A percentile compares a stretch with the other conserved stretches of the same genome.
Evolutionary conservation across 2,113 vertebrate genomes (phyloP).

Genomic region (Bucco capensis): DNA sequence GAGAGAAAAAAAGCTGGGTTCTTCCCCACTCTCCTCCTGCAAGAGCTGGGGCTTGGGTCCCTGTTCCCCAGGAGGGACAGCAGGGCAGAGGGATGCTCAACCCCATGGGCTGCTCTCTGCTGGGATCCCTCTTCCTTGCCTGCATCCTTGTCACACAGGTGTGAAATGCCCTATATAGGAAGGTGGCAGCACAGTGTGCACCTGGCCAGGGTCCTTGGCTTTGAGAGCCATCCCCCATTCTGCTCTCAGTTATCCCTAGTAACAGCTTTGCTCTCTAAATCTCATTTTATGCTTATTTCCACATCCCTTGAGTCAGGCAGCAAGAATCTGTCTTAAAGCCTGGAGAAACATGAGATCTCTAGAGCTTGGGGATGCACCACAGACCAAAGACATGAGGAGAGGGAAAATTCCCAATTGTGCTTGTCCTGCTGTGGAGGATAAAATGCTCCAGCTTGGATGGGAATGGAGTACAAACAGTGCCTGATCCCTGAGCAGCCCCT

Average conservation of each 20-base stretch:
- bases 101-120: not conserved
- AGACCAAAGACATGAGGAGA: not conserved
- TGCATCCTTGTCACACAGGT: rapidly evolving
- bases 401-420: not conserved
- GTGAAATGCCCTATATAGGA: not conserved
- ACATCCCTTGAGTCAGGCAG: constrained; percentile 20
- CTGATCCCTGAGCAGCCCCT: not conserved
- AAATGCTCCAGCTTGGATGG: not conserved
- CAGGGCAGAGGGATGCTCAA: not conserved
- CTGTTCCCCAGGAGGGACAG: not conserved
- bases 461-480: not conserved
- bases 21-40: not conserved
- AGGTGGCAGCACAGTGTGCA: not conserved
- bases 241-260: not conserved
- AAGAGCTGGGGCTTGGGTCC: rapidly evolving
- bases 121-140: not conserved
- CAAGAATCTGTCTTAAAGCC: constrained; percentile 15
- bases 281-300: constrained; percentile 40
- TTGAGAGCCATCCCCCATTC: not conserved
- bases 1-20: not conserved
- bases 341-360: not conserved
- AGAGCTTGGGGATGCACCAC: not conserved
- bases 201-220: not conserved
- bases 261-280: constrained; percentile 32
- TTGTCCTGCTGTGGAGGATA: not conserved